These are phyloP conservation scores for Timema cristinae DNA, from an alignment of 2,888 invertebrate genomes.

Conservation along the genomic window DNA sequence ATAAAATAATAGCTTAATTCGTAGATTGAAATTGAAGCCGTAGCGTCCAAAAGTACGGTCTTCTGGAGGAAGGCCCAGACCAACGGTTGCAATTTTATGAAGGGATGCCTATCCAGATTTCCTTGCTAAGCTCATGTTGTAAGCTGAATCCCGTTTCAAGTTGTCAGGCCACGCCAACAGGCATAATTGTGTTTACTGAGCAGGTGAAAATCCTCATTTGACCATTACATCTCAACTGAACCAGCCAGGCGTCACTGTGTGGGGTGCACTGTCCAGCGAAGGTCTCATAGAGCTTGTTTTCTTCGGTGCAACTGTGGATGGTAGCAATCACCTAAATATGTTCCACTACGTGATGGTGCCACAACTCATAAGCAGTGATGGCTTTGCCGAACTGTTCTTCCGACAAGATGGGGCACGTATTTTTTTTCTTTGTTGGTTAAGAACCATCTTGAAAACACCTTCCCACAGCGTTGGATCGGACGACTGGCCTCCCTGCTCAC, in stretches of 20 bases:
- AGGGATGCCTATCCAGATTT: background rate
- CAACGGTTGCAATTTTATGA: background rate
- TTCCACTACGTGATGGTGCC: background rate
- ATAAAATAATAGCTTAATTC: no score
- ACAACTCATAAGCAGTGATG: slow-evolving; percentile 2
- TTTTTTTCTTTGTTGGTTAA: background rate
- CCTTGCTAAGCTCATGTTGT: background rate
- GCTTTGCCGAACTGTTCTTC: slow-evolving; percentile 12
- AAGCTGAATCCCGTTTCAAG: background rate
- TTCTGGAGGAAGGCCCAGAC: background rate
- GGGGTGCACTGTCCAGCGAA: background rate
- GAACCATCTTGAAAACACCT: slow-evolving; percentile 4
- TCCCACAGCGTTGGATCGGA: background rate
- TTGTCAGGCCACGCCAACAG: background rate
- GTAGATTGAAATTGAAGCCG: slow-evolving; percentile 3
- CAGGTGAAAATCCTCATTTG: background rate
- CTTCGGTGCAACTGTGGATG: background rate
- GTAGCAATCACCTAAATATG: background rate
- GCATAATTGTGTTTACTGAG: background rate
- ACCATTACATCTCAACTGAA: slow-evolving; percentile 2
- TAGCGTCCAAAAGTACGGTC: background rate
- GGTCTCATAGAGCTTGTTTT: background rate
- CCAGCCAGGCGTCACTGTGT: background rate
- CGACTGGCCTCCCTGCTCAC: no score
- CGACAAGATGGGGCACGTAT: slow-evolving; percentile 15